Evolutionary conservation across 2,888 invertebrate species (phyloP), one percentile per base, ranked within the genome.

Genomic region (Pyrochroa serraticornis): DNA sequence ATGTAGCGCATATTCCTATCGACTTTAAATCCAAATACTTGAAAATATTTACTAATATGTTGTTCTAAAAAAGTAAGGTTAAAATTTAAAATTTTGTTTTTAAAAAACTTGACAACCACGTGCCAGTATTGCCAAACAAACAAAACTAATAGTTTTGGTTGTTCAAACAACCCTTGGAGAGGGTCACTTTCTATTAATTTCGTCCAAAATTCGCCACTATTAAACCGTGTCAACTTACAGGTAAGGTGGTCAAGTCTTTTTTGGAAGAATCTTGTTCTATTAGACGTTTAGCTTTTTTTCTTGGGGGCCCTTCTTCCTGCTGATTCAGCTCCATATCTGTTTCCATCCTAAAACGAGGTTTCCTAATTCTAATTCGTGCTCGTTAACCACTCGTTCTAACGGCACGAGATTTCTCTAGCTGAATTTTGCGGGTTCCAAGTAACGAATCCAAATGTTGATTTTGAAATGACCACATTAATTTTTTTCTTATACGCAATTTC

Each of bases 21-120:
- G 70, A 68, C 59, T 70, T 67, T 44, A 72, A 64, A 44, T 73
- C 73, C 55, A 73, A 58, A 50, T 69, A 65, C 56, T 66, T 60
- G 42, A 72, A 73, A 49, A 73, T 71, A 44, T 64, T 67, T 38
- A 71, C 52, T 45, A 73, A 56, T 48, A 71, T 50, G 51, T 67
- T 58, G 54, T 69, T 66, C 73, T 73, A 50, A 51, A 71, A 70
- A 47, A 32, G 45, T 44, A 50, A 37, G 0, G 7, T 8, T 35
- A 37, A 47, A 41, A 57, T 32, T 50, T 31, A n/a, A 9, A 8
- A 10, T 43, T 6, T 32, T 10, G 33, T 36, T 32, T 31, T 39
- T 35, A 13, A 37, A 45, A n/a, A 35, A 7, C 12, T 41, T 51
- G 51, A 42, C 10, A n/a, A n/a, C n/a, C n/a, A n/a, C n/a, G n/a